phyloP scores from a whole-genome alignment of 1,140 invertebrate genomes.

The Leptonema lineaticorne region DNA sequence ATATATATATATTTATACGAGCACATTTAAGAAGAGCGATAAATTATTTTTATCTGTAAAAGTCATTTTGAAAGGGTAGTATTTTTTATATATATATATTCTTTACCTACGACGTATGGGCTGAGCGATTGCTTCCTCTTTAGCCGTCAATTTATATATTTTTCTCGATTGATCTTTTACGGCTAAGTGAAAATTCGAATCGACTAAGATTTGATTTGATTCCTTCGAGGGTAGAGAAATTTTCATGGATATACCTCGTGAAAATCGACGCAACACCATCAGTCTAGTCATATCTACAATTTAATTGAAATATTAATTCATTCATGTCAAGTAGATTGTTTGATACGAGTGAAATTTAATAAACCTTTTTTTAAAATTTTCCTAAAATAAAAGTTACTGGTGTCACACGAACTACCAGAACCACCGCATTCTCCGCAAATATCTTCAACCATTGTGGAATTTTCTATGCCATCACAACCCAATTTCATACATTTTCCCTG shows the following conservation, averaged over 20 bases:
- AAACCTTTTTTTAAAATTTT: slow-evolving; percentile 58
- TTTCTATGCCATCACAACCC: slow-evolving; percentile 70
- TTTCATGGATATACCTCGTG: slow-evolving; percentile 41
- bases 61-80: no score
- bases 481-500: slow-evolving; percentile 57
- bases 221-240: slow-evolving; percentile 27
- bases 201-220: slow-evolving; percentile 31
- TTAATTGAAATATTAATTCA: neutral
- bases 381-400: slow-evolving; percentile 50
- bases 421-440: slow-evolving; percentile 72
- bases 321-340: neutral
- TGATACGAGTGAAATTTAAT: neutral
- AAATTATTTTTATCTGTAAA: no score
- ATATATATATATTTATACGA: no score
- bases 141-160: slow-evolving; percentile 45
- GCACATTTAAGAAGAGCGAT: no score
- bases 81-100: neutral
- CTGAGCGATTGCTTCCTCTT: slow-evolving; percentile 41
- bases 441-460: slow-evolving; percentile 60
- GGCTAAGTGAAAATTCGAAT: slow-evolving; percentile 44
- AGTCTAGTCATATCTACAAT: slow-evolving; percentile 58
- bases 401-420: slow-evolving; percentile 62
- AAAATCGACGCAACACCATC: slow-evolving; percentile 50
- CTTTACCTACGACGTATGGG: slow-evolving; percentile 34
- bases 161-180: slow-evolving; percentile 46